Conservation (phyloP, 2,888 invertebrate species). For the Caenorhabditis sinica region DNA sequence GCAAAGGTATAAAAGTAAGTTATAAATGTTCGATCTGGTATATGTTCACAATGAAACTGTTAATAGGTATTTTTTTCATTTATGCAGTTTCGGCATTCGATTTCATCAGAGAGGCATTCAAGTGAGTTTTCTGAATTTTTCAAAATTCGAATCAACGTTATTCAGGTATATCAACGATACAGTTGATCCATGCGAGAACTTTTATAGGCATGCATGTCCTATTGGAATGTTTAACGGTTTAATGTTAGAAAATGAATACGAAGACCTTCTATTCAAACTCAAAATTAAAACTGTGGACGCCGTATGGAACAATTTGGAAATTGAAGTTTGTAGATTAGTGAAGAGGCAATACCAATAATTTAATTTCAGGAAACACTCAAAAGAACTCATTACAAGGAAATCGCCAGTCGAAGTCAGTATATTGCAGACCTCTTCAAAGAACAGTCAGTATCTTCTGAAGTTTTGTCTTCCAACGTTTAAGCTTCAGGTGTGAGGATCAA, state of each 20-base stretch:
- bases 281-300: background rate
- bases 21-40: too few relatives aligned
- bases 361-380: background rate
- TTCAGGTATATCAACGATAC: background rate
- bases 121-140: background rate
- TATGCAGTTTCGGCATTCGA: background rate
- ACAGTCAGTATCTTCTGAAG: background rate
- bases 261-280: background rate
- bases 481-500: background rate
- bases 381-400: background rate
- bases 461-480: background rate
- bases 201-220: slow-evolving; percentile 34
- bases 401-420: background rate
- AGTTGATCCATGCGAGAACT: slow-evolving; percentile 9
- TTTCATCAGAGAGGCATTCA: background rate
- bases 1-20: too few relatives aligned
- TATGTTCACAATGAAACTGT: too few relatives aligned
- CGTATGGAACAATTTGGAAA: slow-evolving; percentile 2
- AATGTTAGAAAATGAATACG: background rate
- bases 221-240: background rate
- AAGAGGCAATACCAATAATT: background rate
- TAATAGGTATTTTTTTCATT: background rate
- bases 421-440: background rate
- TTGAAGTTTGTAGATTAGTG: background rate
- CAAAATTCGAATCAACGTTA: background rate